Evolutionary conservation across 2,797 vertebrate species (phyloP).

Genomic region (Malurus splendens): DNA sequence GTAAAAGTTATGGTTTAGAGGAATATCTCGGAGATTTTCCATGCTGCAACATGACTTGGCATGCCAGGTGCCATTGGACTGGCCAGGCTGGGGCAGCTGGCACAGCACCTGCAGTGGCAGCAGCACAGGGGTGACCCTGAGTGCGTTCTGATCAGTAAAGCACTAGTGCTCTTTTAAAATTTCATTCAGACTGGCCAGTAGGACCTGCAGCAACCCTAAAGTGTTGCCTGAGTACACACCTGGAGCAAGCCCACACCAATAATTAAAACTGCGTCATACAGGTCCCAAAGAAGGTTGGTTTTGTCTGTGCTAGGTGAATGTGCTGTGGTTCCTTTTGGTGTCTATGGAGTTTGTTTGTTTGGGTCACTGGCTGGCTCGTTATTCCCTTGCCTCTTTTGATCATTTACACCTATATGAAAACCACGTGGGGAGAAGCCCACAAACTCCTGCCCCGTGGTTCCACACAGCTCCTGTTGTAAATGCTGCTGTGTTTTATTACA

Average conservation of each 20-base stretch:
- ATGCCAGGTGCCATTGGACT: not conserved
- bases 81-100: not conserved
- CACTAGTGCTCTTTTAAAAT: not conserved
- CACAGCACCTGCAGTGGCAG: not conserved
- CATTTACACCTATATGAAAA: not conserved
- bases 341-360: not conserved
- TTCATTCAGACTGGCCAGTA: not conserved
- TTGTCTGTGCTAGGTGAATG: not conserved
- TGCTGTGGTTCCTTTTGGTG: not conserved
- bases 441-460: fast-evolving
- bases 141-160: not conserved
- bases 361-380: not conserved
- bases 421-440: not conserved
- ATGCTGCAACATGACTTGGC: not conserved
- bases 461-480: not conserved
- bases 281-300: not conserved
- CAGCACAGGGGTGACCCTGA: not conserved
- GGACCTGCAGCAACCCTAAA: not conserved
- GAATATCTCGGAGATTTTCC: not conserved
- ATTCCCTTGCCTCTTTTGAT: not conserved
- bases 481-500: not conserved
- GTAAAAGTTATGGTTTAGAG: not conserved
- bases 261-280: not conserved
- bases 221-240: not conserved
- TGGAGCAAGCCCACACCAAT: not conserved